Base-by-base conservation (phyloP, 2,888 invertebrate genomes). In the Cheilosia soror region DNA sequence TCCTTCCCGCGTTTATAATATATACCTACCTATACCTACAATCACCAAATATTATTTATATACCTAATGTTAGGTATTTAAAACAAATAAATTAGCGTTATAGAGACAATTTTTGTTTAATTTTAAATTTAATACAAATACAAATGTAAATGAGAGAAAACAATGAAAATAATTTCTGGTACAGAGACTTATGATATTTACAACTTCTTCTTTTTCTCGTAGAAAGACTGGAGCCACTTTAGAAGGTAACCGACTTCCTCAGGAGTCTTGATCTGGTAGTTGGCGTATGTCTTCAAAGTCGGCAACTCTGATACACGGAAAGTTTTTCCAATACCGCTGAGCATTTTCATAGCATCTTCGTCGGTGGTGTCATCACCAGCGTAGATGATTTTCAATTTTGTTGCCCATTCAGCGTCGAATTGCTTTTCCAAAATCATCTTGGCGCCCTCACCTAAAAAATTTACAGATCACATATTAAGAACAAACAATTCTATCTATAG, bases 281-380 rank as follows among this genome's bases (percentile, higher is more conserved):
- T 95, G 6, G 96, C 96, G 25, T 95, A 94, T 44, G 96, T 96
- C 88, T 95, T 94, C 69, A 96, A 94, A 75, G 95, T 95, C 87
- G 95, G 94, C 40, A 95, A 94, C 15, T 95, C 94, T 1, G 96
- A 95, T 3, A 96, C 95, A 83, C 96, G 93, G 93, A 96, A 96
- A 15, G 96, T 96, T 49, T 95, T 95, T 11, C 96, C 96, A 94
- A 91, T 90, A 77, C 91, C 91, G 63, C 88, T 88, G 55, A 91
- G 88, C 83, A 97, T 96, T 94, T 95, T 94, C 95, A 97, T 97
- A 60, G 97, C 97, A 91, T 97, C 97, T 93, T 97, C 97, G 91
- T 97, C 97, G 6, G 97, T 97, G 87, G 94, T 95, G 91, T 97
- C 97, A 91, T 97, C 97, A 82, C 97, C 97, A 62, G 95, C 97